These are phyloP conservation scores for Poecilia picta DNA, from an alignment of 2,797 vertebrate genomes.

Conservation along the genomic window DNA sequence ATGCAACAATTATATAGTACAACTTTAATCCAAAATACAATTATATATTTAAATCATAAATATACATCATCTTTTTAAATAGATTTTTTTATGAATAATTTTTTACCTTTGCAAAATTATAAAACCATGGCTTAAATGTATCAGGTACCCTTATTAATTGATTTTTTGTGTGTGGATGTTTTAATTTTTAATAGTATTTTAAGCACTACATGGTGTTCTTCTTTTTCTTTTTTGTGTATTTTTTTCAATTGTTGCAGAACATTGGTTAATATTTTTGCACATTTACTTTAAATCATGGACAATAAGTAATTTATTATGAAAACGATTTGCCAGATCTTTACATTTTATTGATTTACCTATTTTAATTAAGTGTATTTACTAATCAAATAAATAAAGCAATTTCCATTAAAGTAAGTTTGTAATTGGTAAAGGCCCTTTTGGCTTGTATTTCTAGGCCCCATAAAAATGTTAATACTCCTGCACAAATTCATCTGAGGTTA, in stretches of 20 bases:
- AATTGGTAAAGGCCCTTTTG: neutral
- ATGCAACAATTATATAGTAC: neutral
- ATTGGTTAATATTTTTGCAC: neutral
- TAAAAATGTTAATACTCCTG: neutral
- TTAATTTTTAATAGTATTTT: too few relatives aligned
- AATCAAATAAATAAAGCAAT: neutral
- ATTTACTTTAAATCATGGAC: neutral
- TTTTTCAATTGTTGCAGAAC: neutral
- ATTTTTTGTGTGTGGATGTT: neutral
- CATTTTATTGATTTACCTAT: neutral
- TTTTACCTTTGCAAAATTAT: neutral
- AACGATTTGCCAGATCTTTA: neutral
- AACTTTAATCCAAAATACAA: neutral
- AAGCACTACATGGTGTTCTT: neutral
- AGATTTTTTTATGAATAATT: neutral
- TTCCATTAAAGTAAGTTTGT: neutral
- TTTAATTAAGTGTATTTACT: neutral
- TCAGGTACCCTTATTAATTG: neutral
- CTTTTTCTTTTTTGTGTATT: neutral
- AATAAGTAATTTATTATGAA: neutral
- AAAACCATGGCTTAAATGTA: neutral
- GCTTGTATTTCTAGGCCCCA: neutral
- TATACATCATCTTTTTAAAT: too few relatives aligned
- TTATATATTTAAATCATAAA: neutral
- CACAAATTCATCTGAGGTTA: conserved; percentile 1